phyloP scores from a whole-genome alignment of 1,140 invertebrate genomes.

The Dryas iulia region DNA sequence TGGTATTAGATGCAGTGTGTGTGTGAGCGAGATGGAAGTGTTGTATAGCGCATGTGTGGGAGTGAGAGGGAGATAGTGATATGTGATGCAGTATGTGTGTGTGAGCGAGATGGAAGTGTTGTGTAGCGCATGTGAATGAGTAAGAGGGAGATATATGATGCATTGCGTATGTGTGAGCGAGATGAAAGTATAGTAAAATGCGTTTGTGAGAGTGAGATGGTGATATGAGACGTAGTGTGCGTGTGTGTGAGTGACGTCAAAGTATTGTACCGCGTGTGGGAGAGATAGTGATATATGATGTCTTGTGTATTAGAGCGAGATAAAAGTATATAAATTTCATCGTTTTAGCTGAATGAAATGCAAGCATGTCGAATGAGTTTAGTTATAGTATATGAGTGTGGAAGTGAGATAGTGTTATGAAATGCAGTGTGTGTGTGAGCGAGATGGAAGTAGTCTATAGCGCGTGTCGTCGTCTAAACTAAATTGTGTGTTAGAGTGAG shows the following conservation, averaged over 20 bases:
- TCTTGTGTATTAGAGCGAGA: not conserved
- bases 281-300: not conserved
- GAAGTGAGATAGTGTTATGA: not conserved
- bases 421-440: not conserved
- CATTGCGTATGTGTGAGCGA: too few relatives aligned
- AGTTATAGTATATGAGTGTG: not conserved
- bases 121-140: not conserved
- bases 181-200: too few relatives aligned
- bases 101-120: not conserved
- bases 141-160: not conserved
- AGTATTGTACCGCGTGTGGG: not conserved
- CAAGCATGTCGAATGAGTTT: too few relatives aligned
- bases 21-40: not conserved
- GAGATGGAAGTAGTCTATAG: not conserved
- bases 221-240: not conserved
- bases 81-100: not conserved
- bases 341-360: too few relatives aligned
- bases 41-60: not conserved
- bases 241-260: not conserved
- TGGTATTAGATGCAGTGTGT: not conserved
- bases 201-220: not conserved
- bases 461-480: not conserved
- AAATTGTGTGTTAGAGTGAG: not conserved
- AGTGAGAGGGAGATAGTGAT: not conserved
- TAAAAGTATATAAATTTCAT: too few relatives aligned